Base-by-base conservation (phyloP, 1,140 invertebrate species). In the Plutomurus gul region DNA sequence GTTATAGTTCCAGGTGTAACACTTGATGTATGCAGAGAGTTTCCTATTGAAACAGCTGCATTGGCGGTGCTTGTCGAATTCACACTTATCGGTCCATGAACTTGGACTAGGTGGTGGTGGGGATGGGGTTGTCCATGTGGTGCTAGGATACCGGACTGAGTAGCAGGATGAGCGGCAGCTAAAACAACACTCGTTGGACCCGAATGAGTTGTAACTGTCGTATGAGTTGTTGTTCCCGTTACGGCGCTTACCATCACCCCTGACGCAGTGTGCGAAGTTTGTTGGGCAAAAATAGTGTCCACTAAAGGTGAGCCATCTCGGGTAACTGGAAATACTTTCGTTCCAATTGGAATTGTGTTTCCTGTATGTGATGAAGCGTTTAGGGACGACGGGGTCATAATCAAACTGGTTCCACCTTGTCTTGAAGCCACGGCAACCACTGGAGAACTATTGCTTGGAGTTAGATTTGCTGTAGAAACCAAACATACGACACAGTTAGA, bases 361-460 rank as follows among this genome's bases (percentile, higher is more conserved):
- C 25, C 73, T 25, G 65, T 36, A n/a, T n/a, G n/a, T 46, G 79
- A 39, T 36, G 37, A 75, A 22, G 81, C 30, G 16, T 37, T 73
- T 36, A 56, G 39, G 10, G 43, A 20, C 33, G 77, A 80, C 4
- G 80, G 79, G 36, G 76, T 80, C 80, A 83, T 82, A 13, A 82
- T 81, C 18, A 83, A 37, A 47, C 72, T 82, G 13, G 82, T 74
- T 20, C 27, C 46, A 6, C 78, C 76, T 76, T 76, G 77, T 60
- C 77, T 78, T 1, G 83, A 81, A 4, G 80, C 72, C n/a, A 84
- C 72, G 18, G 78, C 78, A 33, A 84, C 79, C 7, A 84, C 77
- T 5, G 83, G 81, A 0, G 76, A 75, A 51, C 74, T 82, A 39
- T 65, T 79, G 37, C 49, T 79, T n/a, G 77, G 56, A 25, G 51